Evolutionary conservation across 2,797 vertebrate species (phyloP), one percentile per base, ranked within the genome.

Genomic region (Euphonia xanthogaster): DNA sequence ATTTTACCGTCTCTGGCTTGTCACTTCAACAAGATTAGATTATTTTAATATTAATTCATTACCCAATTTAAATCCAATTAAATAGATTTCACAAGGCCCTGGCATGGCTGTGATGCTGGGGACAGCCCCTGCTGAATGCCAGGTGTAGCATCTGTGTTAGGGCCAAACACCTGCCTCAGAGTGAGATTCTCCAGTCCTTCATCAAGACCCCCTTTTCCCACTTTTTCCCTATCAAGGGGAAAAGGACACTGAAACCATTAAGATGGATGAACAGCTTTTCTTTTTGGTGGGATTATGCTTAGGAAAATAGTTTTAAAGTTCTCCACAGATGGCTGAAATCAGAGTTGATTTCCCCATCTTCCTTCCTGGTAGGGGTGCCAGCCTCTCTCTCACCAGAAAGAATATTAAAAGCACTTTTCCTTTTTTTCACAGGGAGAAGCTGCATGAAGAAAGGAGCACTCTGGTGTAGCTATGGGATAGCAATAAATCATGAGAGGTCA

Each of bases 21-120:
- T 68, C 72, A 93, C 78, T 95, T 94, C 70, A 94, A 88, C 44
- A 94, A 92, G 93, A 97, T 91, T 90, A 90, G 86, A 81, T 94
- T 96, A 96, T 95, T 97, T 97, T 94, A 96, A 95, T 96, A 95
- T 96, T 96, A 97, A 97, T 96, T 94, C 58, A 94, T 88, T 90
- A 90, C 58, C 80, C 96, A 87, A 97, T 97, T 97, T 97, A 95
- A 94, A 85, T 62, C 63, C 45, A 93, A 94, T 97, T 96, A 97
- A 96, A 92, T 84, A 93, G 74, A 78, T 66, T 37, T 84, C 53
- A 62, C 74, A 88, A 75, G 81, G 88, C 24, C 80, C 44, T 87
- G 82, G 51, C 44, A 53, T 10, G 51, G 86, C 72, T 66, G 42
- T 17, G 68, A 76, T 58, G 67, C 54, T 40, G 67, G 6, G 53